Percentiles rank a stretch among this genome's conserved stretches.
These are phyloP conservation scores for Anarhynchus alexandrinus DNA, from an alignment of 2,113 vertebrate genomes.

Conservation along the genomic window DNA sequence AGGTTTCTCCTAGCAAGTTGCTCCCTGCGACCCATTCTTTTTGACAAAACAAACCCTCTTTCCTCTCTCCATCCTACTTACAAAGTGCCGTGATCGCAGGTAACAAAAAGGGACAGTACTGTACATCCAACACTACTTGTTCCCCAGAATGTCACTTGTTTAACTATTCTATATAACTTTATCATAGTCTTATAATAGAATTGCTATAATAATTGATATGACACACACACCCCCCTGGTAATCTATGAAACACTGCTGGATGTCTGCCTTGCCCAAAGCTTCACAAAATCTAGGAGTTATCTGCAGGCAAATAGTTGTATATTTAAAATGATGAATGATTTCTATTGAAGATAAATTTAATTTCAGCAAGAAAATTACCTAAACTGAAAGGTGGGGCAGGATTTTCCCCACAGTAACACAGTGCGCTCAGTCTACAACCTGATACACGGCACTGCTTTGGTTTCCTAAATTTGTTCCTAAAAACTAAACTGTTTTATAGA, in stretches of 20 bases:
- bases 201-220: background rate
- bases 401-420: background rate
- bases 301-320: background rate
- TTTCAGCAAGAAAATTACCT: background rate
- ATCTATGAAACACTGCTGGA: background rate
- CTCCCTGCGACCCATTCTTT: rapidly evolving
- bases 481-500: background rate
- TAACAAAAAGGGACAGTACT: background rate
- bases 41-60: background rate
- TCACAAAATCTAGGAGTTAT: background rate
- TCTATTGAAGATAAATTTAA: background rate
- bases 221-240: background rate
- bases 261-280: background rate
- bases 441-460: background rate
- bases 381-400: background rate
- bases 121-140: background rate
- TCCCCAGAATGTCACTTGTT: background rate
- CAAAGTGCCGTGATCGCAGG: background rate
- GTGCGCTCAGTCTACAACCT: background rate
- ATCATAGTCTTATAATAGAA: background rate
- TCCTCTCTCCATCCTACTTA: background rate
- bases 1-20: background rate
- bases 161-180: background rate
- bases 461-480: background rate
- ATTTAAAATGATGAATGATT: background rate